Percentiles rank a stretch among this genome's conserved stretches.
phyloP scores from a whole-genome alignment of 1,140 invertebrate genomes.

The Lutraria rhynchaena region DNA sequence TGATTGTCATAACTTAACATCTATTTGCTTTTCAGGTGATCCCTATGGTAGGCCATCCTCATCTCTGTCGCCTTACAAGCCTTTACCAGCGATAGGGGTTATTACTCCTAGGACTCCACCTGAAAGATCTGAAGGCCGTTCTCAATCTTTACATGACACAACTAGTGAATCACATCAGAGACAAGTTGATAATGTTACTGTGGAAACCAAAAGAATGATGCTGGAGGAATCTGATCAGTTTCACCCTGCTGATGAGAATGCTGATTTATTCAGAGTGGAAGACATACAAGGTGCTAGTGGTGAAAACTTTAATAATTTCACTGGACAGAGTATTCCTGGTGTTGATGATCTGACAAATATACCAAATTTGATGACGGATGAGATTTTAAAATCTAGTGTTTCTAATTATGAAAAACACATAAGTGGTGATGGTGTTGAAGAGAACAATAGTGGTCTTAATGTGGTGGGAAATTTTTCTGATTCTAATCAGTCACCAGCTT shows the following conservation, averaged over 20 bases:
- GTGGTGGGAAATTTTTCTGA: background rate
- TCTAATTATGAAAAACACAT: constrained; percentile 34
- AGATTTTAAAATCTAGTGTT: constrained; percentile 29
- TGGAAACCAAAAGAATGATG: constrained; percentile 25
- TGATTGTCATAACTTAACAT: no score
- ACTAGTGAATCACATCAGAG: background rate
- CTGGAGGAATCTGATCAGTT: constrained; percentile 26
- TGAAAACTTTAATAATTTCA: background rate
- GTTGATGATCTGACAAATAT: constrained; percentile 36
- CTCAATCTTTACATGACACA: background rate
- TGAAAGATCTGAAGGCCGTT: background rate
- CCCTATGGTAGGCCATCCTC: constrained; percentile 50
- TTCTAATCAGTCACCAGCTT: background rate
- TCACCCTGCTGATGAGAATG: constrained; percentile 39
- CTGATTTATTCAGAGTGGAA: constrained; percentile 33
- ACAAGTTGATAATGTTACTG: constrained; percentile 20
- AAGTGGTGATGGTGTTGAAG: background rate
- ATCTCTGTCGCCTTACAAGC: constrained; percentile 49
- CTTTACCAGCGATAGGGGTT: constrained; percentile 42
- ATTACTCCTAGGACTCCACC: constrained; percentile 7
- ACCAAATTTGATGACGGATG: constrained; percentile 31
- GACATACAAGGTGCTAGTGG: constrained; percentile 51
- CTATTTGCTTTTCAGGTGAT: no score
- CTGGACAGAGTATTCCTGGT: constrained; percentile 27
- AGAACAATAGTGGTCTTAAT: background rate